Evolutionary conservation across 2,113 vertebrate species (phyloP).

Genomic region (Pycnonotus jocosus): DNA sequence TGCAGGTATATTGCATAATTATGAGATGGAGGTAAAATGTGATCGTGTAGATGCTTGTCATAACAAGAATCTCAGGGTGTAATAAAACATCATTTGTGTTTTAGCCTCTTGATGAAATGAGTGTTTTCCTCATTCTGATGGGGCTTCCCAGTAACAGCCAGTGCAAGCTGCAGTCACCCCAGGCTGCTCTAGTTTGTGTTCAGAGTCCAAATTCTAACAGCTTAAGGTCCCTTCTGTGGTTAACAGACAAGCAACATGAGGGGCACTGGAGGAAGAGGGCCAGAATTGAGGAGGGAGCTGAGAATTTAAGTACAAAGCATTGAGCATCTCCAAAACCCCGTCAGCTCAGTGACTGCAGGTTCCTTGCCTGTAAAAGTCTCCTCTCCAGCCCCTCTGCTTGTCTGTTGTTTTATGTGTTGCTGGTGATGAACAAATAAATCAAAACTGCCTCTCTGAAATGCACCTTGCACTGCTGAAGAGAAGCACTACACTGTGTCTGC

Average conservation of each 20-base stretch:
- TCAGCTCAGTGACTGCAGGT: not conserved
- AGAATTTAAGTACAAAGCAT: not conserved
- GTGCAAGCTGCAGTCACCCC: not conserved
- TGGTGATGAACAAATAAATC: not conserved
- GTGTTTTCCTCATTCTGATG: not conserved
- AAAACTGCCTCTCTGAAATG: not conserved
- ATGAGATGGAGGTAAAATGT: not conserved
- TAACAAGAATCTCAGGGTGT: not conserved
- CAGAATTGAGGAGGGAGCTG: not conserved
- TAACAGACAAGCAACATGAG: not conserved
- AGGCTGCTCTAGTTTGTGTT: not conserved
- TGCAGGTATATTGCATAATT: not conserved
- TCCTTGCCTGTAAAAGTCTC: not conserved
- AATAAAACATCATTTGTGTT: not conserved
- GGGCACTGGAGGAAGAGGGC: not conserved
- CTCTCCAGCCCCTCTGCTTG: not conserved
- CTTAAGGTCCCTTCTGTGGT: not conserved
- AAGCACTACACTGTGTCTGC: rapidly evolving
- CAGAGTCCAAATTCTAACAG: not conserved
- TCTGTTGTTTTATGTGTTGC: not conserved
- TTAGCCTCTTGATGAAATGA: not conserved
- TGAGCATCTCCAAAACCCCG: not conserved
- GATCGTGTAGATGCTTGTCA: not conserved
- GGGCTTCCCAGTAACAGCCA: not conserved
- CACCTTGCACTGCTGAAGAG: rapidly evolving